Conservation (phyloP, 2,888 invertebrate species). For the Papilio demoleus region DNA sequence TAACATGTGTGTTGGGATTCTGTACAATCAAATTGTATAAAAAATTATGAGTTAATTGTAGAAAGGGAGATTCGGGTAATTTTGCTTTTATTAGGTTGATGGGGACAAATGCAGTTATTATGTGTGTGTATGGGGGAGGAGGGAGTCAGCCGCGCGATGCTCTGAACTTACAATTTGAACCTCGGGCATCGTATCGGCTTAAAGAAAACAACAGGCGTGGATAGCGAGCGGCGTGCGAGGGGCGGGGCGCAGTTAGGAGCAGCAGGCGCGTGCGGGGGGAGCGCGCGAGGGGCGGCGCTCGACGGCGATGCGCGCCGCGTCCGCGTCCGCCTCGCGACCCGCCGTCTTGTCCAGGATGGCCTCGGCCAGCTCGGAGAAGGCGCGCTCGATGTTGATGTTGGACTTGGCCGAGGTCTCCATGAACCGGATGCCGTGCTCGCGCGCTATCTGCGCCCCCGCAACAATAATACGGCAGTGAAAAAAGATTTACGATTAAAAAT, state of each 20-base stretch:
- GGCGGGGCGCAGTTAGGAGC: slow-evolving; percentile 58
- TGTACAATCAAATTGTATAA: neutral
- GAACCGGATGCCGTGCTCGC: slow-evolving; percentile 97
- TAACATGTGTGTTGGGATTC: too few species aligned
- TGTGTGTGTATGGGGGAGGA: too few species aligned
- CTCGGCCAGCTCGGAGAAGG: slow-evolving; percentile 97
- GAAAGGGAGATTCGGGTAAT: slow-evolving; percentile 1
- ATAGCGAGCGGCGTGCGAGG: slow-evolving; percentile 10
- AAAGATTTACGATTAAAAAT: too few species aligned
- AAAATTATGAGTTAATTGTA: neutral
- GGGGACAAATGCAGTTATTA: too few species aligned
- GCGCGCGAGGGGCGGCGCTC: slow-evolving; percentile 88
- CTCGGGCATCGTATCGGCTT: too few species aligned
- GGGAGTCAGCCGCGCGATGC: too few species aligned
- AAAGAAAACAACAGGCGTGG: too few species aligned
- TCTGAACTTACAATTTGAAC: too few species aligned
- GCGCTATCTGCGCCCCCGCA: slow-evolving; percentile 89
- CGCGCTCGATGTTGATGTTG: slow-evolving; percentile 97
- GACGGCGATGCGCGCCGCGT: slow-evolving; percentile 83
- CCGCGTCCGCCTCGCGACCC: slow-evolving; percentile 89
- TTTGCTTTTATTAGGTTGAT: neutral
- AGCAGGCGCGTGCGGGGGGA: slow-evolving; percentile 82
- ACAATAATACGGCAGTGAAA: too few species aligned
- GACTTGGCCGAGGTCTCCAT: slow-evolving; percentile 99
- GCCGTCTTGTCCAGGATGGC: slow-evolving; percentile 97